Evolutionary conservation across 2,113 vertebrate genomes (phyloP).

Genomic region (Lontra canadensis): DNA sequence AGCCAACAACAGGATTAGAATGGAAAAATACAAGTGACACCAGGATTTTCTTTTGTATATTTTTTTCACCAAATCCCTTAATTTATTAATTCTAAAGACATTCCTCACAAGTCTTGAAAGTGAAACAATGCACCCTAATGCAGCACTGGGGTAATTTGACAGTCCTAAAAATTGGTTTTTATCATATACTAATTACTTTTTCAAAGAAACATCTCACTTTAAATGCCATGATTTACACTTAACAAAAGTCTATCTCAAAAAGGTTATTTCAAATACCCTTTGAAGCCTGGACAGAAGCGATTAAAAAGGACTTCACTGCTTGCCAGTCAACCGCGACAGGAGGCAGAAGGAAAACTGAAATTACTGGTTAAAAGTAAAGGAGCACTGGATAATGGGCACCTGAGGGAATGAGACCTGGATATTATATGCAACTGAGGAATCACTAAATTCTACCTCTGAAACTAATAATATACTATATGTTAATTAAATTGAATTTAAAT

Average conservation of each 20-base stretch:
- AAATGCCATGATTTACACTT: neutral
- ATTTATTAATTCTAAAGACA: slow-evolving; percentile 57
- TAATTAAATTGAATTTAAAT: neutral
- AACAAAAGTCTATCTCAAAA: slow-evolving; percentile 8
- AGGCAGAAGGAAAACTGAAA: neutral
- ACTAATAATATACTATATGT: neutral
- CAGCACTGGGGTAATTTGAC: neutral
- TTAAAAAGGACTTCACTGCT: neutral
- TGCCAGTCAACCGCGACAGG: neutral
- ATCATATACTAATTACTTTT: neutral
- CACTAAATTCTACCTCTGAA: neutral
- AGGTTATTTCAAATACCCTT: neutral
- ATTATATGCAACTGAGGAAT: neutral
- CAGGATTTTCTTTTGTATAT: slow-evolving; percentile 16
- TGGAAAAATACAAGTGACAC: slow-evolving; percentile 54
- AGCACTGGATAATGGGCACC: neutral
- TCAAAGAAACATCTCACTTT: neutral
- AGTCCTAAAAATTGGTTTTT: neutral
- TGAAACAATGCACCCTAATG: neutral
- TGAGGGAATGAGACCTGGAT: neutral
- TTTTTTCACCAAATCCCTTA: slow-evolving; percentile 28
- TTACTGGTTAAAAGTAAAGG: slow-evolving; percentile 31
- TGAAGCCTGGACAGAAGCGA: neutral
- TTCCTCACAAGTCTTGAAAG: neutral
- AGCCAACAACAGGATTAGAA: slow-evolving; percentile 31